phyloP scores from a whole-genome alignment of 2,113 vertebrate species.

The Myodes glareolus region DNA sequence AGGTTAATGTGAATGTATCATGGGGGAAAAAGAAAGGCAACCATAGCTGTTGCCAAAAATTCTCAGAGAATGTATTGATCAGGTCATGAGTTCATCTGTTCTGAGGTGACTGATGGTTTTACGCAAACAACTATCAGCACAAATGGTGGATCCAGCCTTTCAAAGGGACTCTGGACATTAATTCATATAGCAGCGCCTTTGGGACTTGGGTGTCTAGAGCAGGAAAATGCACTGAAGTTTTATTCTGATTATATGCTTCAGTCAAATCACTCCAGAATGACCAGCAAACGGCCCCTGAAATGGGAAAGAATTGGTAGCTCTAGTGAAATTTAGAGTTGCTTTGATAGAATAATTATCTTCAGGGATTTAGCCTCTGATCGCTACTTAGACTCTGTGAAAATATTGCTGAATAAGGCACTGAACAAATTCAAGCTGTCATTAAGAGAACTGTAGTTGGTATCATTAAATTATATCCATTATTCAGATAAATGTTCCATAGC shows the following conservation, averaged over 20 bases:
- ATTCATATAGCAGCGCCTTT: conserved; percentile 16
- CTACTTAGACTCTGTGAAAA: conserved; percentile 52
- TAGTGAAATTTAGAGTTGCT: conserved; percentile 43
- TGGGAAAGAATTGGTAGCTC: conserved; percentile 64
- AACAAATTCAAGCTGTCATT: conserved; percentile 64
- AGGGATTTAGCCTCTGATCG: conserved; percentile 47
- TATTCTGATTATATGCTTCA: conserved; percentile 25
- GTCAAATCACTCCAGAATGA: conserved; percentile 49
- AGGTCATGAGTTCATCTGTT: not conserved
- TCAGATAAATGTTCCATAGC: conserved; percentile 43
- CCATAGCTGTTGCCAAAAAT: not conserved
- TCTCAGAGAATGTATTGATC: not conserved
- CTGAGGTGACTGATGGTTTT: not conserved
- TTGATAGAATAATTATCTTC: conserved; percentile 68
- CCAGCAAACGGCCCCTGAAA: conserved; percentile 64
- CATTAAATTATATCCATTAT: conserved; percentile 43
- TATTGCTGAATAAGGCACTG: conserved; percentile 29
- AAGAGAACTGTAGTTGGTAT: conserved; percentile 47
- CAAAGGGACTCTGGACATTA: not conserved
- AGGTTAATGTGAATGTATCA: not conserved
- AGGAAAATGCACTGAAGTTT: conserved; percentile 48
- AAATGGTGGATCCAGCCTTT: not conserved
- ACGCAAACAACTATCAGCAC: not conserved
- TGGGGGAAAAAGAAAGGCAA: not conserved
- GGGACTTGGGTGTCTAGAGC: not conserved